Conservation (phyloP, 2,113 vertebrate genomes). For the Percina caprodes region DNA sequence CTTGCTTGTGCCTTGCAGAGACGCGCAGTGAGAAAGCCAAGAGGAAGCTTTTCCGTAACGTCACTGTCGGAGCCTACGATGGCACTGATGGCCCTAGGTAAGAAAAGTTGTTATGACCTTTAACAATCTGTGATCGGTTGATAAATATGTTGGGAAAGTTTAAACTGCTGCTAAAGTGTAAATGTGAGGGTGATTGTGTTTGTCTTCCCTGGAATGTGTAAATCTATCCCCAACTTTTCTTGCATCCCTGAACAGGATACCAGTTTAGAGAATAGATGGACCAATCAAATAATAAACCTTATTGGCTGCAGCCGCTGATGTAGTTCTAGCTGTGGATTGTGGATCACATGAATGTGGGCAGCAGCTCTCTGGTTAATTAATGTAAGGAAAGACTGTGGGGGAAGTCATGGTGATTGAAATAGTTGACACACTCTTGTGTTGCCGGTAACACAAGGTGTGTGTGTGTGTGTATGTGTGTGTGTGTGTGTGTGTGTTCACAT, state of each 20-base stretch:
- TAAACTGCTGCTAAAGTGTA: neutral
- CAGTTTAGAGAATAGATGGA: conserved; percentile 15
- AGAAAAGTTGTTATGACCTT: conserved; percentile 9
- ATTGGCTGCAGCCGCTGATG: conserved; percentile 29
- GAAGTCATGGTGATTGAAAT: conserved; percentile 40
- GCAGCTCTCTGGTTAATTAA: conserved; percentile 31
- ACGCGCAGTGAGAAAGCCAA: conserved; percentile 92
- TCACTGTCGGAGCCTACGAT: conserved; percentile 94
- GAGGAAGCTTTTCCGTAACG: conserved; percentile 93
- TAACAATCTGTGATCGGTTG: neutral
- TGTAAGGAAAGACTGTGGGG: conserved; percentile 35
- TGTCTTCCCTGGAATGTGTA: neutral
- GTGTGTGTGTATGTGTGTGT: conserved; percentile 2
- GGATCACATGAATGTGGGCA: conserved; percentile 51
- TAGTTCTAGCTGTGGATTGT: conserved; percentile 29
- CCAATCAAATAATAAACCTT: conserved; percentile 23
- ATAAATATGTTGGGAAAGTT: neutral
- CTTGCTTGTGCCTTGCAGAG: conserved; percentile 82
- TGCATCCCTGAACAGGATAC: neutral
- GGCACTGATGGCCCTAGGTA: conserved; percentile 93
- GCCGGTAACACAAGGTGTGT: conserved; percentile 7
- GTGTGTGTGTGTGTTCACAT: neutral
- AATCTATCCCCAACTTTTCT: neutral
- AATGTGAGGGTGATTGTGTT: conserved; percentile 5
- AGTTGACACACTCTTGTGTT: conserved; percentile 31